These are phyloP conservation scores for Myiagra hebetior DNA, from an alignment of 2,113 vertebrate species.

Conservation along the genomic window DNA sequence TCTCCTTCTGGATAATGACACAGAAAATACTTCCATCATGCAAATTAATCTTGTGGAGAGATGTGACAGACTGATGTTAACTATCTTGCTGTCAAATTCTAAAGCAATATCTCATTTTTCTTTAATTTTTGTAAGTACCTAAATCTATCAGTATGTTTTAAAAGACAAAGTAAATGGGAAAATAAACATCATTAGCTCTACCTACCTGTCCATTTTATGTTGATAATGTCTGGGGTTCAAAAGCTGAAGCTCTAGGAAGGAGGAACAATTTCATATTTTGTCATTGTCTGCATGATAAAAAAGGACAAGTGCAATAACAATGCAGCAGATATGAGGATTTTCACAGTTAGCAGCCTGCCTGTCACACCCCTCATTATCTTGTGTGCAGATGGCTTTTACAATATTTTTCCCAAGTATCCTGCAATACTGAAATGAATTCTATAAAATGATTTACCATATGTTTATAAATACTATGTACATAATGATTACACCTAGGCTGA, in stretches of 20 bases:
- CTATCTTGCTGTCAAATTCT: not conserved
- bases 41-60: not conserved
- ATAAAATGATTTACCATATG: not conserved
- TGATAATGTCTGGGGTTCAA: not conserved
- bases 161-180: not conserved
- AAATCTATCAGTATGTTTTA: not conserved
- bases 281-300: not conserved
- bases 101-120: not conserved
- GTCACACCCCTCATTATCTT: conserved; percentile 7
- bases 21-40: not conserved
- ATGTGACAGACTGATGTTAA: not conserved
- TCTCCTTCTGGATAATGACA: not conserved
- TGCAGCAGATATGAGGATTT: not conserved
- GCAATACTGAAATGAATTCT: not conserved
- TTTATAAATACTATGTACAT: conserved; percentile 16
- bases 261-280: not conserved
- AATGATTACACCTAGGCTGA: not conserved
- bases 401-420: not conserved
- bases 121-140: not conserved
- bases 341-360: not conserved
- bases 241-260: not conserved
- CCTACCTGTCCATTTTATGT: not conserved
- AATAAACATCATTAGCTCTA: not conserved
- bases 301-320: not conserved
- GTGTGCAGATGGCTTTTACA: conserved; percentile 4